Conservation (phyloP, 2,888 invertebrate genomes). For the Stenchaetothrips biformis region DNA sequence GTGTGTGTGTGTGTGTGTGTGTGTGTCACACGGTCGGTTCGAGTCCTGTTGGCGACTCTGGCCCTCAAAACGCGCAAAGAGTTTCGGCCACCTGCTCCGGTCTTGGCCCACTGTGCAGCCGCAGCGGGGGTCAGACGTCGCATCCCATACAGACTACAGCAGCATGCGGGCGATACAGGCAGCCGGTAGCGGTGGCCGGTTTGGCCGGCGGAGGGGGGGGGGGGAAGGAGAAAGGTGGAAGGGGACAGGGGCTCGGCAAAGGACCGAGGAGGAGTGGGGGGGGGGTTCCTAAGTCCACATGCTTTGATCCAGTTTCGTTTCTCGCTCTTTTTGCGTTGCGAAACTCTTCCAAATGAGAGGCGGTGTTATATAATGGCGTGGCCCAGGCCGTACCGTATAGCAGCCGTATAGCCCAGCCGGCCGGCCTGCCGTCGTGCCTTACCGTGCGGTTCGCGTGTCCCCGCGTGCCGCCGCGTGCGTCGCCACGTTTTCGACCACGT, state of each 20-base stretch:
- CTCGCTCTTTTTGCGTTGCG: constrained; percentile 22
- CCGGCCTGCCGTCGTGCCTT: not conserved
- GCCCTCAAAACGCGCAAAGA: no score
- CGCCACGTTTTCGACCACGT: no score
- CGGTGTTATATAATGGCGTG: constrained; percentile 20
- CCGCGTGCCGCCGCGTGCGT: no score
- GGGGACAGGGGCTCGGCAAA: not conserved
- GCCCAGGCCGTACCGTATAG: not conserved
- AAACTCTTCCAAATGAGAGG: constrained; percentile 21
- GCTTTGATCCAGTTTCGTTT: constrained; percentile 21
- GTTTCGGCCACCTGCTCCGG: no score
- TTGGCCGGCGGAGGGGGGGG: not conserved
- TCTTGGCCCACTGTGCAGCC: no score
- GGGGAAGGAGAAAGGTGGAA: not conserved
- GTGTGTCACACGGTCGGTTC: no score
- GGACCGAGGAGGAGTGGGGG: not conserved
- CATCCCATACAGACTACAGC: no score
- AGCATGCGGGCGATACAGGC: no score
- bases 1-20: no score
- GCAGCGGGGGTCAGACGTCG: no score
- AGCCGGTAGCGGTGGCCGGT: not conserved
- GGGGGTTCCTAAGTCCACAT: constrained; percentile 15
- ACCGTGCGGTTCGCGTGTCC: no score
- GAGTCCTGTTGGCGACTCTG: no score
- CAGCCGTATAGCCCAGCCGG: not conserved